Percentiles rank a stretch among this genome's conserved stretches.
These are phyloP conservation scores for Brachypterus glaber DNA, from an alignment of 2,888 invertebrate species.

Conservation along the genomic window DNA sequence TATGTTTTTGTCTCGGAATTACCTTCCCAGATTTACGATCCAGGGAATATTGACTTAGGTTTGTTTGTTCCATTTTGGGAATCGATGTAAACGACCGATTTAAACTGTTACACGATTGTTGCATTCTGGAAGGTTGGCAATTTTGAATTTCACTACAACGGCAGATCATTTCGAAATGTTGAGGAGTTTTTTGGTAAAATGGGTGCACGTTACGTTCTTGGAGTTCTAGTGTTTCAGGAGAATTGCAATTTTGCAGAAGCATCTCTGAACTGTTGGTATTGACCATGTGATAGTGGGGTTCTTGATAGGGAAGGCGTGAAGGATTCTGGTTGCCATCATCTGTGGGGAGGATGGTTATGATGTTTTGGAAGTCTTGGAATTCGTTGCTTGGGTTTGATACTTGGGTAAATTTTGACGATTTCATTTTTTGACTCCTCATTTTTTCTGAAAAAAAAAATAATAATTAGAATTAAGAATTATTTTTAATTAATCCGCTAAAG, in stretches of 20 bases:
- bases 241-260: slow-evolving; percentile 28
- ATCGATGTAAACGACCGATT: slow-evolving; percentile 32
- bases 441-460: neutral
- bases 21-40: slow-evolving; percentile 35
- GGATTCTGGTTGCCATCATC: slow-evolving; percentile 29
- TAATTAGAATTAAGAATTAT: too few relatives aligned
- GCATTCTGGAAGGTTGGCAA: slow-evolving; percentile 24
- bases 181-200: slow-evolving; percentile 12
- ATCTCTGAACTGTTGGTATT: slow-evolving; percentile 32
- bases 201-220: slow-evolving; percentile 32
- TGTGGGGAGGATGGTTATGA: slow-evolving; percentile 26
- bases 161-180: slow-evolving; percentile 34
- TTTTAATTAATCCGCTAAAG: too few relatives aligned
- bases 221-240: slow-evolving; percentile 23
- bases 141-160: slow-evolving; percentile 30
- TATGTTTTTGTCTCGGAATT: slow-evolving; percentile 30
- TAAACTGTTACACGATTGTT: slow-evolving; percentile 27
- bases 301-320: slow-evolving; percentile 21
- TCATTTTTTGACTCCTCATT: slow-evolving; percentile 39
- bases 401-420: slow-evolving; percentile 36
- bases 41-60: slow-evolving; percentile 41
- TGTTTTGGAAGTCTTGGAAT: slow-evolving; percentile 34
- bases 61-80: slow-evolving; percentile 32
- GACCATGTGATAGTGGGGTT: slow-evolving; percentile 23
- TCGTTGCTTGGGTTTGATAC: slow-evolving; percentile 33